Percentiles rank a stretch among this genome's conserved stretches.
Evolutionary conservation across 2,113 vertebrate genomes (phyloP).

Genomic region (Sylvilagus bachmani): DNA sequence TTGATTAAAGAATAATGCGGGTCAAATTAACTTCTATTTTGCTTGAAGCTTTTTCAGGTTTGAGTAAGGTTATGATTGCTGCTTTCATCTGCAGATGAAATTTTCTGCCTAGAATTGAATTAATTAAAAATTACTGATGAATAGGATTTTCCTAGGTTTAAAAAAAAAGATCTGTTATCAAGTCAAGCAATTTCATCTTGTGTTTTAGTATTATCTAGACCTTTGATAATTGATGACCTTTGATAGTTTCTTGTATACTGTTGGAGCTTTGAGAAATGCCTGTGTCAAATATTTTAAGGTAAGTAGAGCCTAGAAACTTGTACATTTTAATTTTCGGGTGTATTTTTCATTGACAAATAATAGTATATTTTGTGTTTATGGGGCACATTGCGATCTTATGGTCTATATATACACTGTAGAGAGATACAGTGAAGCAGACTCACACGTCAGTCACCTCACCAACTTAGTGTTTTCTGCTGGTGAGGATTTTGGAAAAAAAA

Average conservation of each 20-base stretch:
- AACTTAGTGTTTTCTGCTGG: not conserved
- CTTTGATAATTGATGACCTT: not conserved
- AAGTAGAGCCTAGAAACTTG: not conserved
- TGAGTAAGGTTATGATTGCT: constrained; percentile 35
- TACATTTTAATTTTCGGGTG: not conserved
- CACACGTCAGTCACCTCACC: not conserved
- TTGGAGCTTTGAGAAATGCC: not conserved
- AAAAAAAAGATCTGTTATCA: not conserved
- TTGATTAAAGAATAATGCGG: not conserved
- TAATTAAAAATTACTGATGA: constrained; percentile 35
- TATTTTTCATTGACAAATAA: not conserved
- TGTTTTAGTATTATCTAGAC: constrained; percentile 3
- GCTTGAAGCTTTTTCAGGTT: constrained; percentile 2
- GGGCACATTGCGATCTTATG: not conserved
- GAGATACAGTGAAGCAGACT: not conserved
- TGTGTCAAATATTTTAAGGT: not conserved
- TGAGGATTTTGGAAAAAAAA: not conserved
- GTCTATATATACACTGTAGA: not conserved
- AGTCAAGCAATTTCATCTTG: no score
- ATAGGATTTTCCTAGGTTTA: not conserved
- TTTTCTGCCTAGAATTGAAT: not conserved
- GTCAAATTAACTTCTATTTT: constrained; percentile 47
- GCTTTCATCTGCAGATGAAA: constrained; percentile 30
- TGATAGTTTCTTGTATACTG: constrained; percentile 2
- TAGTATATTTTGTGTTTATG: not conserved